Percentiles rank a stretch among this genome's conserved stretches.
Evolutionary conservation across 2,113 vertebrate species (phyloP).

Genomic region (Tricholaema leucomelas): DNA sequence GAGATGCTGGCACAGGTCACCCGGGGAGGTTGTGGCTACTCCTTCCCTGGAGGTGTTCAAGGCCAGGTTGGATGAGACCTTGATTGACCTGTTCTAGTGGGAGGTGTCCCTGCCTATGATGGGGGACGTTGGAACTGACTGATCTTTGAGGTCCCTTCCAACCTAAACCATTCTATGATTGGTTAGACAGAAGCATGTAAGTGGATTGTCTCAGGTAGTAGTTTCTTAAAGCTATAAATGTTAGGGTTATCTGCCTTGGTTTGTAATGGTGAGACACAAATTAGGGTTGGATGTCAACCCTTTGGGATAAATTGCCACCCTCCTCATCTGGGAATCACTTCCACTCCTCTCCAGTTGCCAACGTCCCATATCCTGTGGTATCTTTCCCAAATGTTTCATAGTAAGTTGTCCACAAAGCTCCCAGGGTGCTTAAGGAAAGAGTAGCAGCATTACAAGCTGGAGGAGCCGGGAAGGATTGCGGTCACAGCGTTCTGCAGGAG

Average conservation of each 20-base stretch:
- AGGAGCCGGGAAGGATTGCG: not conserved
- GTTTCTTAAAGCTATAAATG: not conserved
- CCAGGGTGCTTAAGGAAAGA: not conserved
- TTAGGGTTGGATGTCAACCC: not conserved
- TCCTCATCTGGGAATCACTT: not conserved
- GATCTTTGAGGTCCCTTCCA: no score
- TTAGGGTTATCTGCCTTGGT: not conserved
- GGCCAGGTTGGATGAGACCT: no score
- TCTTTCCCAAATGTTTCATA: not conserved
- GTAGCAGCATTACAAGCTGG: not conserved
- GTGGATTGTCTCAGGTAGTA: not conserved
- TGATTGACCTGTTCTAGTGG: no score
- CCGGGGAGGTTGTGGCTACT: no score
- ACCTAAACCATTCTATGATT: not conserved
- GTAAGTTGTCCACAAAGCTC: not conserved
- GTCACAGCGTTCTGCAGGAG: not conserved
- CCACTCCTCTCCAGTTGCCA: not conserved
- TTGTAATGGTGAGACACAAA: not conserved
- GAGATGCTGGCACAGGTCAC: no score
- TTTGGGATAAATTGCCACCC: not conserved
- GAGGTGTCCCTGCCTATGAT: no score
- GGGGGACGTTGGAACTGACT: no score
- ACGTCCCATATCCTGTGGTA: not conserved
- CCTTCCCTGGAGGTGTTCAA: no score
- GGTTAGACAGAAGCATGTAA: not conserved